phyloP scores from a whole-genome alignment of 2,888 invertebrate species.

The Microctonus aethiopoides region DNA sequence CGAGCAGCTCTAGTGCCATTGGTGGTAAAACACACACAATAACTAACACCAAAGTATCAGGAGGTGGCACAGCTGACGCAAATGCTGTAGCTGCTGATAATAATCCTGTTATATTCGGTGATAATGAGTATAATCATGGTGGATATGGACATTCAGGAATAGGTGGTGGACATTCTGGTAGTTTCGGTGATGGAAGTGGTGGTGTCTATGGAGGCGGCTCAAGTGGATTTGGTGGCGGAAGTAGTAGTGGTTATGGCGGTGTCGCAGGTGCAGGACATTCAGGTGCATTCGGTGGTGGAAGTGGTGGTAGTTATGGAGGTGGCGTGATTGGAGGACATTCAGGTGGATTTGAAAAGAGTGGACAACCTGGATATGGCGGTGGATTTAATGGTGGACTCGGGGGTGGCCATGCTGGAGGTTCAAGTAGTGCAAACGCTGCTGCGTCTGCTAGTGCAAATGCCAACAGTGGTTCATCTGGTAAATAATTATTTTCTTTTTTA shows the following conservation, averaged over 20 bases:
- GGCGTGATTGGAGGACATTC: not conserved
- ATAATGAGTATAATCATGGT: slow-evolving; percentile 5
- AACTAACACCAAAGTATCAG: slow-evolving; percentile 23
- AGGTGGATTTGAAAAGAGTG: not conserved
- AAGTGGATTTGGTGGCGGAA: slow-evolving; percentile 24
- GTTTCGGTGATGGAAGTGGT: too few relatives aligned
- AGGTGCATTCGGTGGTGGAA: not conserved
- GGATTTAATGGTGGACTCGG: slow-evolving; percentile 10
- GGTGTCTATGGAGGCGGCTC: too few relatives aligned
- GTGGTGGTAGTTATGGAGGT: slow-evolving; percentile 4
- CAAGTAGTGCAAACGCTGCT: not conserved
- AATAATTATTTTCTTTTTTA: not conserved
- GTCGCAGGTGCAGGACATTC: slow-evolving; percentile 21
- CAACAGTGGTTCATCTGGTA: not conserved
- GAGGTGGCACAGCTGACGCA: slow-evolving; percentile 25
- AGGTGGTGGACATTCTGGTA: too few relatives aligned
- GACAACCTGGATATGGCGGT: not conserved
- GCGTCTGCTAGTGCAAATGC: not conserved
- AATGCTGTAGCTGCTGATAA: slow-evolving; percentile 17
- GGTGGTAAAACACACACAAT: slow-evolving; percentile 28
- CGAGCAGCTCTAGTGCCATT: slow-evolving; percentile 24
- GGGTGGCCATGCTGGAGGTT: not conserved
- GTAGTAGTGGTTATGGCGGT: slow-evolving; percentile 24
- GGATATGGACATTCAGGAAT: slow-evolving; percentile 12
- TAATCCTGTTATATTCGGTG: not conserved